Base-by-base conservation (phyloP, 2,113 vertebrate genomes). In the Sinocyclocheilus anshuiensis region DNA sequence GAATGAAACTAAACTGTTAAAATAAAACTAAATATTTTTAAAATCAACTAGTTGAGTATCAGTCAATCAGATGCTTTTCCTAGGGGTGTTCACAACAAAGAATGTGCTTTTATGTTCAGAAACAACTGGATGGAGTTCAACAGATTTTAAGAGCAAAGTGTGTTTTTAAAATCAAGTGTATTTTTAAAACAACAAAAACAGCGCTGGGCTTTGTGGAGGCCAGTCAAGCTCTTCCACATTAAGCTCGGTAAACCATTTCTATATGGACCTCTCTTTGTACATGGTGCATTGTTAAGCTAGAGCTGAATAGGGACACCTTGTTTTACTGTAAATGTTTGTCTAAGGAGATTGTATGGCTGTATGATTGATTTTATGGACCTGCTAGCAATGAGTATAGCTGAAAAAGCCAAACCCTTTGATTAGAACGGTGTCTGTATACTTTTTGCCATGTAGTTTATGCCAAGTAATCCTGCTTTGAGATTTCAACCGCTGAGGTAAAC, bases 291-390 rank as follows among this genome's bases (percentile, higher is more conserved):
- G 45, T 50, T 9, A 26, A 6, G 45, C 45, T 53, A 13, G 74
- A 53, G 26, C n/a, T 4, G 74, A 77, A 45, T 45, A 74, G 20
- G 71, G 12, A n/a, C 36, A n/a, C 9, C 8, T 9, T 72, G 69
- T 22, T 72, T 36, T 72, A 72, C 71, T 12, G 45, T 48, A 48
- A 48, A 48, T 48, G 45, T 48, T 48, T 48, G 45, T 48, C 45
- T 45, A 74, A 74, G 36, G 71, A 74, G 71, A 39, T 72, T 36
- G 33, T 72, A 55, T 26, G 75, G 8, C 75, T 77, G 48, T 29
- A 39, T 39, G 33, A 39, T 11, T 72, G 18, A 20, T 22, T 72
- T 36, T 39, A 39, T 72, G 7, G 33, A 45, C 36, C 36, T 74
- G 71, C 10, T 74, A 74, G 20, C 71, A 74, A 74, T 42, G 2